Base-by-base conservation (phyloP, 2,797 vertebrate genomes). In the Myotis findleyi region DNA sequence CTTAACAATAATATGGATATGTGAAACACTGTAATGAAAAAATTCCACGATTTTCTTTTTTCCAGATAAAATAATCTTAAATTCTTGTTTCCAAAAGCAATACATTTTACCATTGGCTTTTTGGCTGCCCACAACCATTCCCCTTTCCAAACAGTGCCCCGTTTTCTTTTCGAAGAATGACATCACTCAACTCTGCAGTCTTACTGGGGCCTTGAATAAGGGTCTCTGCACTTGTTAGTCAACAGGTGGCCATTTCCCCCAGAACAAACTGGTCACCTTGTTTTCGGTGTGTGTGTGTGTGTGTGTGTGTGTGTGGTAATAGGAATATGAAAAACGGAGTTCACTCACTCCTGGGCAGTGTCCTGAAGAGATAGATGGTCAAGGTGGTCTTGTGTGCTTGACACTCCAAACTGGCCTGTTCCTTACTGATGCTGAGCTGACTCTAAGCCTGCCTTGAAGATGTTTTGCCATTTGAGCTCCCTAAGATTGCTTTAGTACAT, bases 1-100 rank as follows among this genome's bases (percentile, higher is more conserved):
- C 62, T 82, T 53, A 51, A 72, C 6, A 72, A 77, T 88, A 87
- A 51, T 75, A 79, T 3, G 20, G 9, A 57, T 66, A 59, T 75
- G 91, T 71, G 36, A 64, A 92, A 84, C 62, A 55, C 41, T 55
- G 1, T 69, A 91, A 53, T 83, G 41, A 25, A 69, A 38, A 38
- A 5, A 53, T 77, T 81, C n/a, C 41, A 64, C 14, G 38, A 5
- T 47, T 92, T 95, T 95, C 38, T 94, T 18, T 71, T 92, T 92
- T 77, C 68, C 8, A 36, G 44, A 84, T 59, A 87, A 95, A 95
- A 64, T 44, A 80, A 76, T 68, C 57, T 93, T 57, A 92, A 92
- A 68, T 96, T 72, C 36, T 73, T 94, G 30, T 80, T 72, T 57
- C 68, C n/a, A 16, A 84, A 92, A 94, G 85, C 68, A 94, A 64